A percentile compares a stretch with the other conserved stretches of the same genome.
Evolutionary conservation across 2,888 invertebrate genomes (phyloP).

Genomic region (Zele albiditarsus): DNA sequence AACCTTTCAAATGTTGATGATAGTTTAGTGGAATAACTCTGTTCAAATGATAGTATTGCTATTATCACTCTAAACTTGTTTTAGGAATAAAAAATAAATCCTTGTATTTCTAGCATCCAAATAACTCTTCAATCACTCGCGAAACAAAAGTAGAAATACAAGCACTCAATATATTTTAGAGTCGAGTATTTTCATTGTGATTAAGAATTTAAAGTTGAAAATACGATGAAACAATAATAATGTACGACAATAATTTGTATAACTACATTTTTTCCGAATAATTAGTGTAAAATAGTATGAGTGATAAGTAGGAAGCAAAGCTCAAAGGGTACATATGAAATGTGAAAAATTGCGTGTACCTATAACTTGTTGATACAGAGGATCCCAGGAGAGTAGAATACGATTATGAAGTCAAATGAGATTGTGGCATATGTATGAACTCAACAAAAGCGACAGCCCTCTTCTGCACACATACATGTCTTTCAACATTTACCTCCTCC

Average conservation of each 20-base stretch:
- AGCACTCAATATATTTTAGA: too few species aligned
- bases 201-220: too few species aligned
- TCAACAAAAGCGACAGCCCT: slow-evolving; percentile 51
- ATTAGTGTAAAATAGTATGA: not conserved
- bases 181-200: too few species aligned
- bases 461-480: slow-evolving; percentile 31
- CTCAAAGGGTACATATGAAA: slow-evolving; percentile 33
- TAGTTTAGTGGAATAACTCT: too few species aligned
- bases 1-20: too few species aligned
- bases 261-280: not conserved
- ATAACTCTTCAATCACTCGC: too few species aligned
- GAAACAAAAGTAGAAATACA: too few species aligned
- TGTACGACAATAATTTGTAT: not conserved
- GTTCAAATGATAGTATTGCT: too few species aligned
- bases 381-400: slow-evolving; percentile 65
- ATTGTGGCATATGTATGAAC: slow-evolving; percentile 72
- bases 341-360: slow-evolving; percentile 60
- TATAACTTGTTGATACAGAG: slow-evolving; percentile 71
- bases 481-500: not conserved
- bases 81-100: too few species aligned
- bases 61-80: too few species aligned
- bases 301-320: not conserved
- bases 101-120: too few species aligned
- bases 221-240: too few species aligned
- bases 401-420: slow-evolving; percentile 73